These are phyloP conservation scores for Apogon hyalosoma DNA, from an alignment of 2,797 vertebrate genomes.

Conservation along the genomic window DNA sequence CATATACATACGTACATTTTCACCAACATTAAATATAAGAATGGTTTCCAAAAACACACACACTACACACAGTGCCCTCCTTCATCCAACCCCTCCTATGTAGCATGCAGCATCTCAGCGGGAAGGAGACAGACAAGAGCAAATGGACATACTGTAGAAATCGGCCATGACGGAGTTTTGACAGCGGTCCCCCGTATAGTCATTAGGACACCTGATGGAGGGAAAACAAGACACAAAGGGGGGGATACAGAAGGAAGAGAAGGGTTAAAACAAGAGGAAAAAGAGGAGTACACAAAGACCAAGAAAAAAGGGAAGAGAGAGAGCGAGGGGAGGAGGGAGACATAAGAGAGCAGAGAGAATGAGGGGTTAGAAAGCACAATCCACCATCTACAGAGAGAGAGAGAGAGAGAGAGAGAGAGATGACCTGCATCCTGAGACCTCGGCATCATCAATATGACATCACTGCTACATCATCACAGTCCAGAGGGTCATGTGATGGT, in stretches of 20 bases:
- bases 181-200: conserved; percentile 99
- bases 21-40: conserved; percentile 32
- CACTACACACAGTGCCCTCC: neutral
- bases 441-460: conserved; percentile 70
- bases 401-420: conserved; percentile 58
- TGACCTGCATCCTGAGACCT: conserved; percentile 76
- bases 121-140: conserved; percentile 83
- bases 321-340: conserved; percentile 55
- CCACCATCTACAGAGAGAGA: conserved; percentile 62
- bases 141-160: conserved; percentile 99
- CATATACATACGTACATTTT: conserved; percentile 35
- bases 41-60: conserved; percentile 22
- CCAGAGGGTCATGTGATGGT: conserved; percentile 63
- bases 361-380: conserved; percentile 87
- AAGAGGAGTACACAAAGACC: conserved; percentile 57
- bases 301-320: conserved; percentile 46
- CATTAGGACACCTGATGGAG: conserved; percentile 98
- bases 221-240: conserved; percentile 90
- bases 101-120: conserved; percentile 76
- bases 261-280: conserved; percentile 54
- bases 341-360: conserved; percentile 89
- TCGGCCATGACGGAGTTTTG: conserved; percentile 98
- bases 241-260: conserved; percentile 66
- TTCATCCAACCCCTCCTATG: conserved; percentile 57
- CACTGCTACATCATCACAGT: conserved; percentile 64